Conservation (phyloP, 2,113 vertebrate genomes). For the Loxodonta africana region DNA sequence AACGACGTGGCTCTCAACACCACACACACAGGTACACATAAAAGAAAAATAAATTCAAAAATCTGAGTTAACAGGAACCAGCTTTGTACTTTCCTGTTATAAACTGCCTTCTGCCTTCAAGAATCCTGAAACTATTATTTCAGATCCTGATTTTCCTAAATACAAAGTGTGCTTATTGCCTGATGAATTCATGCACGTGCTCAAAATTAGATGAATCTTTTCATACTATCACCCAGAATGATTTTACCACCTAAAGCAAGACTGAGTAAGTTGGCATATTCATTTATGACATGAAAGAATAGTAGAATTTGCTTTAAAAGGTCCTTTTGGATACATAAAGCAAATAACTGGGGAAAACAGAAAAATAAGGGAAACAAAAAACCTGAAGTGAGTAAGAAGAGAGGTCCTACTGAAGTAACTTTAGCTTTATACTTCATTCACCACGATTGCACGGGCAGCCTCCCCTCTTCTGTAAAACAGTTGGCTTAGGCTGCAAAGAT, state of each 20-base stretch:
- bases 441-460: not conserved
- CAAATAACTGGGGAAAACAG: not conserved
- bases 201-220: not conserved
- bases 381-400: not conserved
- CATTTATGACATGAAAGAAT: constrained; percentile 34
- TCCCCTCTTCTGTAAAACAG: not conserved
- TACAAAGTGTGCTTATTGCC: not conserved
- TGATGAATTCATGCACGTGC: not conserved
- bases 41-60: not conserved
- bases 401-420: not conserved
- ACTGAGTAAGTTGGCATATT: not conserved
- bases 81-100: not conserved
- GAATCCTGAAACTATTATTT: constrained; percentile 44
- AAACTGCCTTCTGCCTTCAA: not conserved
- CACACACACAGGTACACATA: not conserved
- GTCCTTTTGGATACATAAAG: not conserved
- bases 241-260: constrained; percentile 27
- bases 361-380: not conserved
- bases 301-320: constrained; percentile 29
- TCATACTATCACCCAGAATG: constrained; percentile 10
- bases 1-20: not conserved
- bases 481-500: not conserved
- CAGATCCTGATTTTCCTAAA: not conserved
- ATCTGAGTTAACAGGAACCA: constrained; percentile 16
- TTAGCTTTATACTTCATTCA: constrained; percentile 33